Conservation (phyloP, 2,888 invertebrate species). For the Tricholauxania praeusta region DNA sequence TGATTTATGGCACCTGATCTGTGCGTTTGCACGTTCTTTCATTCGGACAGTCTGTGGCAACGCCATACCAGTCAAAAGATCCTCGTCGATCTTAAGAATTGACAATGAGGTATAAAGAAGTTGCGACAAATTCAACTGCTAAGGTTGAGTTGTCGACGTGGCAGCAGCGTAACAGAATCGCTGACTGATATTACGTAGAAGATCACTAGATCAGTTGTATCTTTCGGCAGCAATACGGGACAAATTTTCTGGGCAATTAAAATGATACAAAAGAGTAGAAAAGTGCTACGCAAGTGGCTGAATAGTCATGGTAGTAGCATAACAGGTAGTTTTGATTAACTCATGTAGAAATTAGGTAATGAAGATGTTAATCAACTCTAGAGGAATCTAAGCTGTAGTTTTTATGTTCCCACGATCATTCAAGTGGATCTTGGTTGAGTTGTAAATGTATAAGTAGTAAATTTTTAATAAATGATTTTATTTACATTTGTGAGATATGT, state of each 20-base stretch:
- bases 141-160: neutral
- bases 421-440: slow-evolving; percentile 5
- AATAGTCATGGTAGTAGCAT: neutral
- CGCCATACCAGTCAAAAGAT: neutral
- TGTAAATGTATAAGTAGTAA: neutral
- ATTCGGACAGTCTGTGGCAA: slow-evolving; percentile 7
- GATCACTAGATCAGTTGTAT: neutral
- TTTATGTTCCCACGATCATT: slow-evolving; percentile 23
- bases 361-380: slow-evolving; percentile 28
- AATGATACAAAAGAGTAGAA: slow-evolving; percentile 17
- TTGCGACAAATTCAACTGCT: neutral
- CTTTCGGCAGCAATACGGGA: slow-evolving; percentile 7
- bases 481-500: neutral
- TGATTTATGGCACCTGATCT: slow-evolving; percentile 34
- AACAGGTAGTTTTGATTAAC: slow-evolving; percentile 21
- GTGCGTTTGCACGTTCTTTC: too few species aligned
- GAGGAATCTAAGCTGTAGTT: neutral
- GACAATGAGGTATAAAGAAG: slow-evolving; percentile 13
- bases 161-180: neutral
- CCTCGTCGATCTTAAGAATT: neutral
- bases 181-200: neutral
- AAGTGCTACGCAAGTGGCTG: neutral
- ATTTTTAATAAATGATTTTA: slow-evolving; percentile 16
- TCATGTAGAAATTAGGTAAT: slow-evolving; percentile 6
- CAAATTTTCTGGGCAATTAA: slow-evolving; percentile 36